These are phyloP conservation scores for Quiscalus mexicanus DNA, from an alignment of 2,113 vertebrate species.

Conservation along the genomic window DNA sequence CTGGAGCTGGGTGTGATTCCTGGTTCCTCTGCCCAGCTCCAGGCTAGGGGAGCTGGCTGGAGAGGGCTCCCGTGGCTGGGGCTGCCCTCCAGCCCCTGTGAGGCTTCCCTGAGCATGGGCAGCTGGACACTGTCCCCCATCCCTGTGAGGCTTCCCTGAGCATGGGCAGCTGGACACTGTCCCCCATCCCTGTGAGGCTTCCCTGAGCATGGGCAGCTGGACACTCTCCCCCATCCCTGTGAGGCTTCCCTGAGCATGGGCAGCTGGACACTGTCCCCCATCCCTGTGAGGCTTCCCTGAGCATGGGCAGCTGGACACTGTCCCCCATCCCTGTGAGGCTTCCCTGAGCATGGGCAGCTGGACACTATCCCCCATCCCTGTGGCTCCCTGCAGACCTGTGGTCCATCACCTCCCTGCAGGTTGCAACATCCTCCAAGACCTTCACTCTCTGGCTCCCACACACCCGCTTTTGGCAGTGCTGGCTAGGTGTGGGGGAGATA, in stretches of 20 bases:
- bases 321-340: background rate
- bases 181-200: background rate
- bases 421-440: background rate
- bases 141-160: accelerated
- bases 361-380: no score
- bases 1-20: background rate
- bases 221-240: background rate
- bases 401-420: background rate
- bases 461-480: background rate
- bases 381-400: background rate
- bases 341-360: no score
- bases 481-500: background rate
- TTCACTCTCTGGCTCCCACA: background rate
- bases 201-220: no score
- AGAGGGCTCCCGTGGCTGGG: background rate
- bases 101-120: background rate
- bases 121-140: background rate
- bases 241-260: background rate
- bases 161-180: background rate
- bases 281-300: accelerated
- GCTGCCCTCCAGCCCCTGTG: background rate
- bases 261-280: background rate
- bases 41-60: background rate
- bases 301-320: background rate
- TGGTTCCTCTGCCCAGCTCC: background rate